Evolutionary conservation across 2,888 invertebrate species (phyloP).

Genomic region (Pseudoips prasinana): DNA sequence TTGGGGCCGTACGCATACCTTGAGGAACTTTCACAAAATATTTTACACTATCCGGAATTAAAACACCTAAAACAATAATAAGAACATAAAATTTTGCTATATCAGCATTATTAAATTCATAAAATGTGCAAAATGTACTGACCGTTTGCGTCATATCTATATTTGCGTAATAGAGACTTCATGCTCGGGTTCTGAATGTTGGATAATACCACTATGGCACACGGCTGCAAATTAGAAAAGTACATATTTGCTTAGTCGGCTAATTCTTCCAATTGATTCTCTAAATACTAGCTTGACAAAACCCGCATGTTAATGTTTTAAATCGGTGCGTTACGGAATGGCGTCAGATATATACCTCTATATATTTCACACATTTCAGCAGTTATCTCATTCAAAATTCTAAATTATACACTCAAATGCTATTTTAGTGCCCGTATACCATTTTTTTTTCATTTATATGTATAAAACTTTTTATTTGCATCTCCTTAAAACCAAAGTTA

Average conservation of each 20-base stretch:
- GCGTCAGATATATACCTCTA: too few relatives aligned
- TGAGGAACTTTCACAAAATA: conserved; percentile 67
- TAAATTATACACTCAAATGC: too few relatives aligned
- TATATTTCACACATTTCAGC: too few relatives aligned
- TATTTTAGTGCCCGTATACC: too few relatives aligned
- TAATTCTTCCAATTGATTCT: too few relatives aligned
- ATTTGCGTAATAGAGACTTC: conserved; percentile 67
- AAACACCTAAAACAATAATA: conserved; percentile 44
- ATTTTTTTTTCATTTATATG: too few relatives aligned
- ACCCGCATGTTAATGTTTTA: too few relatives aligned
- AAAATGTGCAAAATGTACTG: conserved; percentile 27
- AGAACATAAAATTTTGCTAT: background rate
- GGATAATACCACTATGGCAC: conserved; percentile 64
- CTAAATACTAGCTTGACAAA: too few relatives aligned
- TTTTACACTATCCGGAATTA: conserved; percentile 70
- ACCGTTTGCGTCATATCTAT: conserved; percentile 70
- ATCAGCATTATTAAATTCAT: conserved; percentile 4
- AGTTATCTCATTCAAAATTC: too few relatives aligned
- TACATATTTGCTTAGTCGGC: conserved; percentile 12
- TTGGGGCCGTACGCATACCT: conserved; percentile 43
- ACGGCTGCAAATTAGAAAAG: conserved; percentile 51
- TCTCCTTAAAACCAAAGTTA: too few relatives aligned
- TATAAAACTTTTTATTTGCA: too few relatives aligned
- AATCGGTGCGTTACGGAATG: too few relatives aligned
- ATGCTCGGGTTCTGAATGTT: conserved; percentile 59